Percentiles rank a stretch among this genome's conserved stretches.
phyloP scores from a whole-genome alignment of 1,140 invertebrate genomes.

The Calycopis cecrops region DNA sequence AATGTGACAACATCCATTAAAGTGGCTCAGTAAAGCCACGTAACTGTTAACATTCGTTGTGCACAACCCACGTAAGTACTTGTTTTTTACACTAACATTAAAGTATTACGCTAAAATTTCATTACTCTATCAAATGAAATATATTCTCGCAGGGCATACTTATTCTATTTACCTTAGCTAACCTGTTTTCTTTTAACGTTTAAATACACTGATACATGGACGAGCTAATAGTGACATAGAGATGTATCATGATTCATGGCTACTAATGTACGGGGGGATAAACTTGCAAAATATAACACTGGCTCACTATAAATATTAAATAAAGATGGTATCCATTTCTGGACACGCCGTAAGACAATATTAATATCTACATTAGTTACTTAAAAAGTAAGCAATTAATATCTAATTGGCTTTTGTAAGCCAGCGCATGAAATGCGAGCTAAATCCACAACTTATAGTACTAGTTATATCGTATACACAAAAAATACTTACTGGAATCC shows the following conservation, averaged over 20 bases:
- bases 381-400: too few relatives aligned
- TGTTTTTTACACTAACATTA: conserved; percentile 40
- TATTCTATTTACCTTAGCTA: conserved; percentile 55
- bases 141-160: conserved; percentile 57
- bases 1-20: conserved; percentile 12
- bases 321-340: background rate
- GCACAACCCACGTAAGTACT: conserved; percentile 52
- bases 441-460: too few relatives aligned
- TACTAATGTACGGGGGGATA: too few relatives aligned
- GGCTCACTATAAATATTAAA: background rate
- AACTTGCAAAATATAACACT: conserved; percentile 6
- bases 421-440: too few relatives aligned
- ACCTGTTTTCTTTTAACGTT: conserved; percentile 62
- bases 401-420: too few relatives aligned
- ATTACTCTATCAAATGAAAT: conserved; percentile 69
- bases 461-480: too few relatives aligned
- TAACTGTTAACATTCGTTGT: conserved; percentile 60
- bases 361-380: too few relatives aligned
- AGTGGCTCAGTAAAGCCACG: conserved; percentile 19
- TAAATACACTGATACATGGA: conserved; percentile 23
- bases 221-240: conserved; percentile 42
- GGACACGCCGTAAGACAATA: too few relatives aligned
- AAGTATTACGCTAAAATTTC: conserved; percentile 37
- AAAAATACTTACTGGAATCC: too few relatives aligned
- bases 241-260: conserved; percentile 21